Evolutionary conservation across 2,888 invertebrate genomes (phyloP).

Genomic region (Oxyteleia sp.): DNA sequence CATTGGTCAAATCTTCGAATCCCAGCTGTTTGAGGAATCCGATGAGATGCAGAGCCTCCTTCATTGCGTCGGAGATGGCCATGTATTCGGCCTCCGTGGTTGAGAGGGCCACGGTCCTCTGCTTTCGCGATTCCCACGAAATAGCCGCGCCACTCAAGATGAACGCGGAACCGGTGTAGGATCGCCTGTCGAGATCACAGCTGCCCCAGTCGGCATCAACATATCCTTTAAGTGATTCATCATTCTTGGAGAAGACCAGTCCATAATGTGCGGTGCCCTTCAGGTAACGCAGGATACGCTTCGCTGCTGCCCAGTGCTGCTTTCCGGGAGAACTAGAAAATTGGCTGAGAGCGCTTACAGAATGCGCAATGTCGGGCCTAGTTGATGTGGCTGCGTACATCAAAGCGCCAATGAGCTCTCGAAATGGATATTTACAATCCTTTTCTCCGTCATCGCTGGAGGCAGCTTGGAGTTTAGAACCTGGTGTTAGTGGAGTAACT

Average conservation of each 20-base stretch:
- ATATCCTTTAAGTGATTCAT: neutral
- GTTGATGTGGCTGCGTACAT: neutral
- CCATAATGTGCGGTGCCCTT: conserved; percentile 4
- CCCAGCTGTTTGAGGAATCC: too few species aligned
- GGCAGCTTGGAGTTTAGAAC: neutral
- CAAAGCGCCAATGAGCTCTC: neutral
- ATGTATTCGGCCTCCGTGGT: neutral
- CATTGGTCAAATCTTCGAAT: too few species aligned
- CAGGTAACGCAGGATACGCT: neutral
- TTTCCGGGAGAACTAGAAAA: neutral
- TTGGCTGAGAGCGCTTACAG: too few species aligned
- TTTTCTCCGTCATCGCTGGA: neutral
- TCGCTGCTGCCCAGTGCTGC: neutral
- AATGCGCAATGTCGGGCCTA: too few species aligned
- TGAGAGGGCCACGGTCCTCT: neutral
- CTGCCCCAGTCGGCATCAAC: neutral
- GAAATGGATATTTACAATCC: neutral
- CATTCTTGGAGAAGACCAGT: neutral
- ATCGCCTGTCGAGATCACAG: neutral
- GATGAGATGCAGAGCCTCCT: neutral
- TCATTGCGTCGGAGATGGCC: neutral
- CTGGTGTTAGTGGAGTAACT: neutral
- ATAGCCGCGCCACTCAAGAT: neutral
- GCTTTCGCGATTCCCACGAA: neutral
- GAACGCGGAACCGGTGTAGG: neutral